Base-by-base conservation (phyloP, 2,113 vertebrate genomes). In the Symphodus melops region DNA sequence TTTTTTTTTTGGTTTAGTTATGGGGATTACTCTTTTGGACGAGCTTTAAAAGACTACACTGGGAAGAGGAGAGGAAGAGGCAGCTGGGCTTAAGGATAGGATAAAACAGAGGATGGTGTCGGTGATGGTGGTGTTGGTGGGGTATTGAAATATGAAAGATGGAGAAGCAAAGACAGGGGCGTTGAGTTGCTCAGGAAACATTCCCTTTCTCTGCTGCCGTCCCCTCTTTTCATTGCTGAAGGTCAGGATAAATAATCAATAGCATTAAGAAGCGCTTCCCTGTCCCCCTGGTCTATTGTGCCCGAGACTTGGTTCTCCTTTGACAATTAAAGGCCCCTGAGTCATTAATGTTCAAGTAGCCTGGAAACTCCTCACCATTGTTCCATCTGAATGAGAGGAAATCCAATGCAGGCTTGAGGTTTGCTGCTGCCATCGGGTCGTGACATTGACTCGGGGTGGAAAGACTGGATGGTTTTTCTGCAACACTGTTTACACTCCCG, bases 181-280 rank as follows among this genome's bases (percentile, higher is more conserved):
- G 77, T 79, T 79, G 33, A 68, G 85, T 84, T 90, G 81, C 85
- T 79, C 68, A 72, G 80, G 80, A 90, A 82, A 83, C 81, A 72
- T 86, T 79, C 61, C 68, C 75, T 74, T 87, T 88, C 84, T 85
- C 82, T 53, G 49, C 77, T 70, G 80, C 74, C 66, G 72, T 77
- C 72, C 77, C 68, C 68, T 87, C 84, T 81, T 85, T 89, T 89
- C 81, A 83, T 62, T 61, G 59, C 77, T 85, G 89, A 92, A 93
- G 87, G 89, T 92, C 86, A 90, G 86, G 76, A 80, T 90, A 87
- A 92, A 89, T 87, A 87, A 92, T 92, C 88, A 20, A 89, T 89
- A 52, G 81, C 86, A 84, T 87, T 84, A 72, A 87, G 89, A 91
- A 84, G 80, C 81, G 77, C 76, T 81, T 57, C 63, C 60, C 37